phyloP scores from a whole-genome alignment of 2,888 invertebrate genomes.

The Nudaria mundana region DNA sequence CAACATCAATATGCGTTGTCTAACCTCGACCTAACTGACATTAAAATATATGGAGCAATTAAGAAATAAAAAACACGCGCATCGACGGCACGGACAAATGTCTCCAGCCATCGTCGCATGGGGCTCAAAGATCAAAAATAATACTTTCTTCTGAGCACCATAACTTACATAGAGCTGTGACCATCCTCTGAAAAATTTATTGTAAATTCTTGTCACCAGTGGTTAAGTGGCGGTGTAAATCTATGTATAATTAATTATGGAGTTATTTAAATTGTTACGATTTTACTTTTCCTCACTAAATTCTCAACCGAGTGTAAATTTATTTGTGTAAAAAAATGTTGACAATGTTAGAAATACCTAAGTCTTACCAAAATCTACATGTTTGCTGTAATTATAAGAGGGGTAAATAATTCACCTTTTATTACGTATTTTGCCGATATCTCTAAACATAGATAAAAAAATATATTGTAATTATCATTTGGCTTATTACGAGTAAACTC shows the following conservation, averaged over 20 bases:
- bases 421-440: too few species aligned
- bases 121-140: slow-evolving; percentile 60
- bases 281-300: slow-evolving; percentile 5
- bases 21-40: slow-evolving; percentile 28
- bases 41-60: slow-evolving; percentile 64
- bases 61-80: slow-evolving; percentile 58
- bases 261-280: slow-evolving; percentile 7
- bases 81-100: slow-evolving; percentile 43
- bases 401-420: too few species aligned
- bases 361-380: too few species aligned
- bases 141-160: slow-evolving; percentile 31
- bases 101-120: slow-evolving; percentile 64
- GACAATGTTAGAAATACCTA: not conserved
- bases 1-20: slow-evolving; percentile 19
- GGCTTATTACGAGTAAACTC: too few species aligned
- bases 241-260: slow-evolving; percentile 7
- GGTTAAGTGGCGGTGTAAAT: too few species aligned
- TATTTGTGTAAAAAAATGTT: not conserved
- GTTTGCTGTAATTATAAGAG: too few species aligned
- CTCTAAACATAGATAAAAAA: too few species aligned
- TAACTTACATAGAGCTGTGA: slow-evolving; percentile 45
- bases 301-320: not conserved
- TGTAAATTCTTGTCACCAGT: slow-evolving; percentile 2
- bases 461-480: too few species aligned
- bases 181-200: slow-evolving; percentile 14